These are phyloP conservation scores for Phallusia fumigata DNA, from an alignment of 23 tunicate species.

Conservation along the genomic window DNA sequence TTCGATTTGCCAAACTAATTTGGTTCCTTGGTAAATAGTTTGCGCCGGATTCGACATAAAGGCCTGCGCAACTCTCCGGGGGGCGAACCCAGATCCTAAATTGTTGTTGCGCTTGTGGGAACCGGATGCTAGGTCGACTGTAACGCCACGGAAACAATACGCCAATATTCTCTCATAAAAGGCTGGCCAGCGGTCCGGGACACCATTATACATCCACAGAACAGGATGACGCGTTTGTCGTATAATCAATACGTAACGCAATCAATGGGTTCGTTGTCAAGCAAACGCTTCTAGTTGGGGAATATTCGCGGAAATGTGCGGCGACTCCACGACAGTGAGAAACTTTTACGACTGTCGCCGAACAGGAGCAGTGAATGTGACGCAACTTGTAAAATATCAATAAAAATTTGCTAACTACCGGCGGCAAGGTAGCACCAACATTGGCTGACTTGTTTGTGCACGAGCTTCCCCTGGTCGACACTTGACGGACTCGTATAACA, in stretches of 20 bases:
- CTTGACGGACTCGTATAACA: too few species aligned
- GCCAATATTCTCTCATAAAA: constrained; percentile 4
- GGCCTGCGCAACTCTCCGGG: constrained; percentile 3
- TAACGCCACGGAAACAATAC: constrained; percentile 1
- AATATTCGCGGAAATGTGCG: not conserved
- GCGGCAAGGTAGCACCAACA: too few species aligned
- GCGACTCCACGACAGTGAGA: not conserved
- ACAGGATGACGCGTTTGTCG: constrained; percentile 11
- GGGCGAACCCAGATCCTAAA: not conserved
- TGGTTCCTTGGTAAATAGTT: not conserved
- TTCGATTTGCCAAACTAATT: constrained; percentile 10
- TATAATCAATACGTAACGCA: constrained; percentile 7
- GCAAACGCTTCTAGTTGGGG: not conserved
- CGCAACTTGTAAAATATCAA: too few species aligned
- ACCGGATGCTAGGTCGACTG: constrained; percentile 5
- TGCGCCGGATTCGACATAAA: not conserved
- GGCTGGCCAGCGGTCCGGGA: not conserved
- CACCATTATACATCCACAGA: not conserved
- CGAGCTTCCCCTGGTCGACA: too few species aligned
- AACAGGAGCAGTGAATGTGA: too few species aligned
- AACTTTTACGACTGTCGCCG: not conserved
- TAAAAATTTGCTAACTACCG: too few species aligned
- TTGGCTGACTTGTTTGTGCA: too few species aligned
- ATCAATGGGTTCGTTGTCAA: not conserved
- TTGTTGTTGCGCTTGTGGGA: constrained; percentile 6